Conservation (phyloP, 1,140 invertebrate species). For the Drosophila sturtevanti region DNA sequence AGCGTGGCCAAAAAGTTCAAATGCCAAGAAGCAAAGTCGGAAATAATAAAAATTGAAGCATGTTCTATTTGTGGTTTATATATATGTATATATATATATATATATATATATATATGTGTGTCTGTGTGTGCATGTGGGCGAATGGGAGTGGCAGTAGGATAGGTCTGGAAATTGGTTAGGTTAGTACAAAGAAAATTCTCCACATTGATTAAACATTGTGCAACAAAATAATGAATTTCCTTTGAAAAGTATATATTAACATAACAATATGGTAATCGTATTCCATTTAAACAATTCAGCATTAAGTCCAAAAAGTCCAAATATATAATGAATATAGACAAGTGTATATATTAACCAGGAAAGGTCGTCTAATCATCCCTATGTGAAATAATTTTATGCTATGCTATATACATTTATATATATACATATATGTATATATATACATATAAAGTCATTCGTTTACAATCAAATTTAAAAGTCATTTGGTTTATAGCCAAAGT, state of each 20-base stretch:
- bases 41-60: conserved; percentile 71
- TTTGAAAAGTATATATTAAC: not conserved
- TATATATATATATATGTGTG: not conserved
- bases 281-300: too few relatives aligned
- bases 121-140: not conserved
- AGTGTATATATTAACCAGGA: too few relatives aligned
- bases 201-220: not conserved
- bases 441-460: too few relatives aligned
- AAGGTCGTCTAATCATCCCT: too few relatives aligned
- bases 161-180: conserved; percentile 13
- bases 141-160: not conserved
- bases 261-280: too few relatives aligned
- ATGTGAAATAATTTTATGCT: too few relatives aligned
- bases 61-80: conserved; percentile 38
- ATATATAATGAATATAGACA: too few relatives aligned
- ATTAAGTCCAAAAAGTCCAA: too few relatives aligned
- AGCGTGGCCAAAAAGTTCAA: conserved; percentile 46
- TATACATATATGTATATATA: too few relatives aligned
- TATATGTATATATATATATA: not conserved
- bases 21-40: conserved; percentile 54
- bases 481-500: too few relatives aligned
- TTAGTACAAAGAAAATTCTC: not conserved
- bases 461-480: too few relatives aligned
- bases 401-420: too few relatives aligned
- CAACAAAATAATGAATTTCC: not conserved